Percentiles rank a stretch among this genome's conserved stretches.
phyloP scores from a whole-genome alignment of 2,113 vertebrate species.

The Theristicus caerulescens region DNA sequence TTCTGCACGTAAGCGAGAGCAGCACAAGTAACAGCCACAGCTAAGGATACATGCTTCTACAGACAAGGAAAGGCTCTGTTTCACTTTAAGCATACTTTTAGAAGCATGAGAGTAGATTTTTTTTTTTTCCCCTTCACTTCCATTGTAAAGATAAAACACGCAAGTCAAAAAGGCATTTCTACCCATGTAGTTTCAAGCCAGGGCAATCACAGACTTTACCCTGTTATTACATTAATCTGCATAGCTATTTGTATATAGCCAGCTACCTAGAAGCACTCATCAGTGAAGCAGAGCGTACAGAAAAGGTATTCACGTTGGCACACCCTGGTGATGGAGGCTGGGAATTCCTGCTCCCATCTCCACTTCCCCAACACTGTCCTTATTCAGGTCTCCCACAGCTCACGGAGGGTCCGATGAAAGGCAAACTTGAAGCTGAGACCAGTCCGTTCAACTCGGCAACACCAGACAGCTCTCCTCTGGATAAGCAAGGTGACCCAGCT shows the following conservation, averaged over 20 bases:
- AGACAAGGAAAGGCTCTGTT: not conserved
- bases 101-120: not conserved
- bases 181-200: not conserved
- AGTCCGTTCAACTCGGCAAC: not conserved
- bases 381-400: not conserved
- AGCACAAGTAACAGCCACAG: not conserved
- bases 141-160: not conserved
- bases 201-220: not conserved
- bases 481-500: accelerated
- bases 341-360: not conserved
- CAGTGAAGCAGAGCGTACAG: not conserved
- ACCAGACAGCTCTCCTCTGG: not conserved
- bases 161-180: not conserved
- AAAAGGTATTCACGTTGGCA: not conserved
- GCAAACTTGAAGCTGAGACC: not conserved
- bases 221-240: too few relatives aligned
- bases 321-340: not conserved
- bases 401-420: accelerated
- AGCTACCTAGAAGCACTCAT: not conserved
- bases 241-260: not conserved
- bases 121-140: not conserved
- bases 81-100: not conserved
- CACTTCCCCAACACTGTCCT: accelerated
- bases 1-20: not conserved
- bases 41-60: not conserved